Evolutionary conservation across 2,888 invertebrate species (phyloP), one percentile per base, ranked within the genome.

Genomic region (Stenichneumon culpator): DNA sequence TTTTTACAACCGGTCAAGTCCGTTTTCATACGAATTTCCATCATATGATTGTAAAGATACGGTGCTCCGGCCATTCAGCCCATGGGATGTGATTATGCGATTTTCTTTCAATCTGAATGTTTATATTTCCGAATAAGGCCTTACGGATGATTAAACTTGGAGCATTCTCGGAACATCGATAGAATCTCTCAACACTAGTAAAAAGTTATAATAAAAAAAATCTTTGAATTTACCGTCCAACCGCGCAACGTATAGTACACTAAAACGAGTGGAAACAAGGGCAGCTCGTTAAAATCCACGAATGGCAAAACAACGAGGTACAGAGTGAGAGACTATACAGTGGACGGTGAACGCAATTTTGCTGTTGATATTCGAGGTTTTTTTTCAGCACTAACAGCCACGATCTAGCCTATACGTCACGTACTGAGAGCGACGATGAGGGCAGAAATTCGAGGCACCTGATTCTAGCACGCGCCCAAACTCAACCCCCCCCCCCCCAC

Each of bases 1-100:
- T 74, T 74, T 74, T 74, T 63, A 74, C 63, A 74, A 74, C 74
- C 28, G 63, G 63, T 63, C 19, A 16, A n/a, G 28, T 25, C 14
- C 16, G 28, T 16, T 44, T 44, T 14, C 16, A 11, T 39, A 11
- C 11, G 39, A 39, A 39, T 39, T 39, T 39, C 39, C 39, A 39
- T 11, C 11, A 11, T 11, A 2, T 1, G 2, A 39, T 39, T 39
- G 9, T 39, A 11, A 39, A 39, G 11, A 39, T 2, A 6, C 32
- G 32, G 32, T 6, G 6, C 32, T 32, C 32, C 32, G 32, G 32
- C 0, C 6, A 32, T 32, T 32, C 6, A 32, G 5, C 32, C 32
- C 32, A 32, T 32, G 32, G 5, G 6, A 7, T 32, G 6, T 1
- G 32, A 32, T 32, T 6, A 32, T 32, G 39, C 9, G 9, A 39